Conservation (phyloP, 2,113 vertebrate species). For the Muntiacus reevesi region DNA sequence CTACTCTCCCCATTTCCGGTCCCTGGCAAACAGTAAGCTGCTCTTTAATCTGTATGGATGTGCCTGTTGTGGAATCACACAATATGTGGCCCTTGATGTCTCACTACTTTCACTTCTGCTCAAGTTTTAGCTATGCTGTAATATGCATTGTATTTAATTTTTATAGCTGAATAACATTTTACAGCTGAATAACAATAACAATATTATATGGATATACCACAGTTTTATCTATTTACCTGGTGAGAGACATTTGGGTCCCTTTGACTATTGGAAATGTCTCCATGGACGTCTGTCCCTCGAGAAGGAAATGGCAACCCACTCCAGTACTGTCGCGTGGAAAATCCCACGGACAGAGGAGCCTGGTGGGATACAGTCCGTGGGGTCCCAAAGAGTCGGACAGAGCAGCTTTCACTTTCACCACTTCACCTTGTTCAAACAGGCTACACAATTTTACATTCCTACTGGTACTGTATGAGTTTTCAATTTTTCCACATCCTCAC, state of each 20-base stretch:
- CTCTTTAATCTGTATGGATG: not conserved
- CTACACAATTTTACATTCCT: not conserved
- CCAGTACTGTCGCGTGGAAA: not conserved
- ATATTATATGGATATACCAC: not conserved
- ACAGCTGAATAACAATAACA: too few species aligned
- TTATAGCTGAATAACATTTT: not conserved
- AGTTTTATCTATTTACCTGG: not conserved
- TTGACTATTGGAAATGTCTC: not conserved
- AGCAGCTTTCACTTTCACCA: not conserved
- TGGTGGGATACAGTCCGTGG: not conserved
- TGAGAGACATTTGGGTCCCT: not conserved
- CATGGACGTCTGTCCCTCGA: not conserved
- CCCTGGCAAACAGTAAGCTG: too few species aligned
- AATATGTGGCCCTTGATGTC: not conserved
- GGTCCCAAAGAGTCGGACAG: fast-evolving
- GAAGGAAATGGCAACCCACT: not conserved
- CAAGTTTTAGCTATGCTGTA: not conserved
- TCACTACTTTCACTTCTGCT: not conserved
- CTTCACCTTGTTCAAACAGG: not conserved
- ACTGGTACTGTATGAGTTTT: not conserved
- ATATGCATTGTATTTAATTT: too few species aligned
- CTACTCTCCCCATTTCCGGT: too few species aligned
- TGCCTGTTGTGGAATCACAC: not conserved
- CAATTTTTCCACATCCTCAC: not conserved
- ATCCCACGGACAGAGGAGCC: not conserved